phyloP scores from a whole-genome alignment of 1,140 invertebrate species.

The Heterodera schachtii region DNA sequence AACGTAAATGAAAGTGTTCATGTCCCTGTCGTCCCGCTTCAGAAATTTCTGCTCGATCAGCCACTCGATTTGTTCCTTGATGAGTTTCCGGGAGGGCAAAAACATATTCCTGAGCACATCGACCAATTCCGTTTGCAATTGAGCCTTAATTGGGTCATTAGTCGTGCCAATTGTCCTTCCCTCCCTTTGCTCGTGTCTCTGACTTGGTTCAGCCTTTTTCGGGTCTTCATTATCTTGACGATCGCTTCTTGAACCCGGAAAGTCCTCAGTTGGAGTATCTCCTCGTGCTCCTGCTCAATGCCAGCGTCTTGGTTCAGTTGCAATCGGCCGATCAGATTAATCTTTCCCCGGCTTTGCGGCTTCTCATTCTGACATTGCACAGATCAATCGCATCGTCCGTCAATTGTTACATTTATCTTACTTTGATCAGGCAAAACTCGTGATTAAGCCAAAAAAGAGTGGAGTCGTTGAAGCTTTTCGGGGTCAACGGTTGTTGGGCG shows the following conservation, averaged over 20 bases:
- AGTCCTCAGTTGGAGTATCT: constrained; percentile 49
- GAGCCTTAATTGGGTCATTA: constrained; percentile 22
- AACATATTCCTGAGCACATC: constrained; percentile 99
- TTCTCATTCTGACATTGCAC: constrained; percentile 65
- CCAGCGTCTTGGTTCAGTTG: constrained; percentile 42
- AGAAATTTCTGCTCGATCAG: constrained; percentile 98
- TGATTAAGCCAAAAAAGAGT: constrained; percentile 56
- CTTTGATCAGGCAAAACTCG: constrained; percentile 51
- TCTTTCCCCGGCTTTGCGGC: constrained; percentile 44
- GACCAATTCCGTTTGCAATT: constrained; percentile 89
- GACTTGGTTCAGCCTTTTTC: constrained; percentile 77
- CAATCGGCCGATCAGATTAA: constrained; percentile 52
- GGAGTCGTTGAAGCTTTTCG: constrained; percentile 47
- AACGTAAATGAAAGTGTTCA: constrained; percentile 55
- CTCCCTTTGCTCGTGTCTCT: neutral
- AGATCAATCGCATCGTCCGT: neutral
- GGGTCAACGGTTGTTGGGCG: constrained; percentile 32
- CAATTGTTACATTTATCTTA: constrained; percentile 37
- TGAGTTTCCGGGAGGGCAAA: constrained; percentile 96
- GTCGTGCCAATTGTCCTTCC: neutral
- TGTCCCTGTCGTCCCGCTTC: constrained; percentile 70
- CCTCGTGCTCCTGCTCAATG: constrained; percentile 51
- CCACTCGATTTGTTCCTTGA: constrained; percentile 99
- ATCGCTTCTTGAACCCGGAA: constrained; percentile 81
- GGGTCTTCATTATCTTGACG: constrained; percentile 97